A percentile compares a stretch with the other conserved stretches of the same genome.
Evolutionary conservation across 2,888 invertebrate species (phyloP).

Genomic region (Gerosis bhagava): DNA sequence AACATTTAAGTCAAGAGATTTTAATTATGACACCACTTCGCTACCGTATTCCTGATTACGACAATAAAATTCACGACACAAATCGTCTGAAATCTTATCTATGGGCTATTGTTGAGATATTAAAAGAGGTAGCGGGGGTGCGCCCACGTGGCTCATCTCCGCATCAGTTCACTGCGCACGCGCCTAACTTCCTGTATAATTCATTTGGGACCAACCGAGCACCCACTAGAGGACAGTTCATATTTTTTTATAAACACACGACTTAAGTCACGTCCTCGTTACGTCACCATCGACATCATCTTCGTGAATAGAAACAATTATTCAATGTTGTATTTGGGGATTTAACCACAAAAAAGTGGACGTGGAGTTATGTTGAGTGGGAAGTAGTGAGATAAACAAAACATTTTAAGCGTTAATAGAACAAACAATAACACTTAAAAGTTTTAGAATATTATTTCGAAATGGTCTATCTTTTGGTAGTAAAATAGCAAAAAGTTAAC

Average conservation of each 20-base stretch:
- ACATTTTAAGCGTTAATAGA: too few relatives aligned
- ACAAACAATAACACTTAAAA: too few relatives aligned
- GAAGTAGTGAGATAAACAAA: background rate
- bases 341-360: conserved; percentile 5
- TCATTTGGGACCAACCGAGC: conserved; percentile 36
- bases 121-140: conserved; percentile 64
- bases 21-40: conserved; percentile 8
- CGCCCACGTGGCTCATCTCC: conserved; percentile 74
- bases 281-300: conserved; percentile 35
- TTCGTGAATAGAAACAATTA: conserved; percentile 10
- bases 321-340: conserved; percentile 10
- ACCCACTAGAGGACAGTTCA: conserved; percentile 12
- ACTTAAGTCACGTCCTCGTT: conserved; percentile 41
- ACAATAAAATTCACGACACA: conserved; percentile 28
- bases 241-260: conserved; percentile 6
- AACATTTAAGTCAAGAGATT: conserved; percentile 7
- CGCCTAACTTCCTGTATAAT: conserved; percentile 70
- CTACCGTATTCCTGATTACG: conserved; percentile 17
- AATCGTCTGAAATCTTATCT: conserved; percentile 41
- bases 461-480: too few relatives aligned
- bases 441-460: too few relatives aligned
- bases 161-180: conserved; percentile 73
- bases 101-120: conserved; percentile 59
- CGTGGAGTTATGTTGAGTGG: conserved; percentile 2
- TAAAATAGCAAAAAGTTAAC: too few relatives aligned